Evolutionary conservation across 2,888 invertebrate species (phyloP), one percentile per base, ranked within the genome.

Genomic region (Athetis lepigone): DNA sequence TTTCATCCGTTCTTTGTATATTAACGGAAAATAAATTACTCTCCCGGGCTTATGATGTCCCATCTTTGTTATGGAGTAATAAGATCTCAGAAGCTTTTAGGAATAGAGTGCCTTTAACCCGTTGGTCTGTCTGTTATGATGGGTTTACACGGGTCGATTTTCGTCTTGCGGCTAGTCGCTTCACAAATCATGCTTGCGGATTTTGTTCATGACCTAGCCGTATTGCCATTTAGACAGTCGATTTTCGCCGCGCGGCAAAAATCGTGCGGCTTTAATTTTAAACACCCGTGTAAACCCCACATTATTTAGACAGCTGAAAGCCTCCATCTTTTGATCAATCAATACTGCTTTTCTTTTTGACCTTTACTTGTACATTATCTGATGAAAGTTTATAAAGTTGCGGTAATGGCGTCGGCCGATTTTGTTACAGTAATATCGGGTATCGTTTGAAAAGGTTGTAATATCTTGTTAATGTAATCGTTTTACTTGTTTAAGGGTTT

Each of bases 231-330:
- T n/a, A n/a, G n/a, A n/a, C n/a, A n/a, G n/a, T n/a, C n/a, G n/a
- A n/a, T n/a, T n/a, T n/a, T n/a, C 37, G 73, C 75, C 74, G 76
- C 60, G 67, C 76, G 77, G 77, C 77, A 66, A 71, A 75, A 78
- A 74, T 84, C 79, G 77, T 80, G 77, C 79, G 75, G 78, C 80
- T 82, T 79, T 80, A 80, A n/a, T n/a, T n/a, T n/a, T n/a, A n/a
- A n/a, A n/a, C n/a, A n/a, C n/a, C n/a, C n/a, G n/a, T n/a, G n/a
- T n/a, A n/a, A n/a, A n/a, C n/a, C n/a, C n/a, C n/a, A n/a, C n/a
- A n/a, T n/a, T 81, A 75, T 81, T 80, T 73, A 72, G 68, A 78
- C 62, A 73, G 56, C 59, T 72, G 64, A 66, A 75, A 78, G 67
- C 74, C 47, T 67, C 43, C 47, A 47, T 47, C 55, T 16, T 66